Base-by-base conservation (phyloP, 2,888 invertebrate genomes). In the Coecobrya sp. region DNA sequence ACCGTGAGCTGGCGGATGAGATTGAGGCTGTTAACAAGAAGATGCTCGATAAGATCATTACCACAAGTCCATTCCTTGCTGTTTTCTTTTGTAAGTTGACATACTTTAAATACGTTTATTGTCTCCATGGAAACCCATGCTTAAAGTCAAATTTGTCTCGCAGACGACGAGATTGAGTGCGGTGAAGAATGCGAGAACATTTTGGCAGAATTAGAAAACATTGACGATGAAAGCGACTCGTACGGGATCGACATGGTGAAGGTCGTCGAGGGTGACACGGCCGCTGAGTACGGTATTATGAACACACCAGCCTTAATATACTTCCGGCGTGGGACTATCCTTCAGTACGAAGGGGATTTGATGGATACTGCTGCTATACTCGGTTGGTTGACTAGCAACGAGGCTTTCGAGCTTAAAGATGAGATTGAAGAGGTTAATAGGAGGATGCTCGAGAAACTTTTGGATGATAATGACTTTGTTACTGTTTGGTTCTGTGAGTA, bases 391-490 rank as follows among this genome's bases (percentile, higher is more conserved):
- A 99, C 99, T 36, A 98, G 98, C 79, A 98, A 99, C 95, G 99
- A 99, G 95, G 98, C 98, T 86, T 98, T 99, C 96, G 98, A 99
- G 96, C 97, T 99, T 86, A 98, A 98, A 96, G 99, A 98, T 95
- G 99, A 99, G 97, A 99, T 99, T 95, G 99, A 99, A 96, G 99
- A 99, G 96, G 99, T 99, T 10, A 99, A 99, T 96, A 97, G 98
- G 93, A 99, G 99, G 96, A 99, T 99, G 98, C 96, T 99, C 95
- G 99, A 99, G 95, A 99, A 99, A 96, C 96, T 99, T 25, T 96
- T 99, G 86, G 98, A 99, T 94, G 99, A 99, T 95, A 99, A 99
- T 95, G 99, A 99, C 96, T 99, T 98, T 95, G 96, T 99, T 82
- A 98, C 99, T 7, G 99, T 99, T 86, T 99, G 98, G 96, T 99